Evolutionary conservation across 2,888 invertebrate species (phyloP).

Genomic region (Exocentrus adspersus): DNA sequence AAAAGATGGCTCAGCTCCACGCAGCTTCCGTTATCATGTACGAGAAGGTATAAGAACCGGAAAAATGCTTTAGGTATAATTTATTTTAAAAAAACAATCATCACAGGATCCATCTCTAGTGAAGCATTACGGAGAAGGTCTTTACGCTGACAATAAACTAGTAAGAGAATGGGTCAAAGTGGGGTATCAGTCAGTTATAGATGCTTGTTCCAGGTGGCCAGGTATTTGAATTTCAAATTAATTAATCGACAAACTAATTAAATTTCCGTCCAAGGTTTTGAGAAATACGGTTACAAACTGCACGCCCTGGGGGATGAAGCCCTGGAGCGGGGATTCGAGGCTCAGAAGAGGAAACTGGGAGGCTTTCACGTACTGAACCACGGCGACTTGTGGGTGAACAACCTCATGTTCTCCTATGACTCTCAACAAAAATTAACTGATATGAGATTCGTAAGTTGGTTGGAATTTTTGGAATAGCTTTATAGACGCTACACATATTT

Average conservation of each 20-base stretch:
- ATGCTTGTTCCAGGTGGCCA: constrained; percentile 62
- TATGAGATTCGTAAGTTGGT: constrained; percentile 47
- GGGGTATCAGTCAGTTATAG: constrained; percentile 54
- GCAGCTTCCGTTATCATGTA: constrained; percentile 67
- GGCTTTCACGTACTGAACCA: constrained; percentile 66
- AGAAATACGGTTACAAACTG: constrained; percentile 61
- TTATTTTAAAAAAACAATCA: too few species aligned
- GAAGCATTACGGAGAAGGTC: constrained; percentile 47
- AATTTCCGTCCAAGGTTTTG: too few species aligned
- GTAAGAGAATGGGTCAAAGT: constrained; percentile 48
- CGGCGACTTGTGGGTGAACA: constrained; percentile 67
- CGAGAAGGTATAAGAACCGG: constrained; percentile 63
- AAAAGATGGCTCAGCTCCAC: constrained; percentile 67
- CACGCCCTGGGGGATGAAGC: constrained; percentile 53
- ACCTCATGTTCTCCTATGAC: constrained; percentile 65
- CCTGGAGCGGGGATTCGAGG: constrained; percentile 45
- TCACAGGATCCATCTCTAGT: constrained; percentile 50
- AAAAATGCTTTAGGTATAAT: too few species aligned
- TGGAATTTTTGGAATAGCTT: too few species aligned
- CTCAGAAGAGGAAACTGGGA: constrained; percentile 48
- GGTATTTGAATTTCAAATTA: constrained; percentile 52
- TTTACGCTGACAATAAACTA: constrained; percentile 49
- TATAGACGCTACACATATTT: too few species aligned
- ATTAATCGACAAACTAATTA: too few species aligned
- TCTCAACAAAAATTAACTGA: constrained; percentile 57